phyloP scores from a whole-genome alignment of 2,888 invertebrate species.

The Amphipoea lucens region DNA sequence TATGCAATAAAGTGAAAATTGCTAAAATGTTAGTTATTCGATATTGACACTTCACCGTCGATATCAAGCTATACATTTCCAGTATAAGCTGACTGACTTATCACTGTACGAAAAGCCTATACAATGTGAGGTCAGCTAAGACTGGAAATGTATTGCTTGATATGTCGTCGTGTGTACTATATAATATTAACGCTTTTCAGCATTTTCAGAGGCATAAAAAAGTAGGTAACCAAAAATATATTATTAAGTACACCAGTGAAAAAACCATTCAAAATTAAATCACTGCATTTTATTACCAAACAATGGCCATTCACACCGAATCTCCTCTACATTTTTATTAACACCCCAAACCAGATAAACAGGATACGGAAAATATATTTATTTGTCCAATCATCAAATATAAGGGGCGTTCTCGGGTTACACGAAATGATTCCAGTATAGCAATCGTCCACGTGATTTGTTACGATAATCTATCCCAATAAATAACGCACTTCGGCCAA shows the following conservation, averaged over 20 bases:
- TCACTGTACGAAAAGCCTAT: background rate
- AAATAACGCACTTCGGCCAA: constrained; percentile 87
- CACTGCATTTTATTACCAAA: background rate
- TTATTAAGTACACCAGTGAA: rapidly evolving
- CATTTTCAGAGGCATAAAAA: background rate
- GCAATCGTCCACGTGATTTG: constrained; percentile 87
- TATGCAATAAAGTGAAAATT: no score
- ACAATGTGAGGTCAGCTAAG: no score
- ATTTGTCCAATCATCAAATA: constrained; percentile 90
- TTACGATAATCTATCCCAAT: constrained; percentile 88
- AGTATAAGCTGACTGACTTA: background rate
- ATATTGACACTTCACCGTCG: no score
- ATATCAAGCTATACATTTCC: background rate
- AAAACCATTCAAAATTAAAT: background rate
- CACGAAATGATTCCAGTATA: constrained; percentile 86
- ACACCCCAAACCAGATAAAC: constrained; percentile 89
- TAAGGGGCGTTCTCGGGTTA: constrained; percentile 90
- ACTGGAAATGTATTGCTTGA: no score
- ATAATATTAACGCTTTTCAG: background rate
- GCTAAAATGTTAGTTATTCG: no score
- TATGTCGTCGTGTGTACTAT: background rate
- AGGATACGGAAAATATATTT: constrained; percentile 90
- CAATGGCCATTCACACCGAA: constrained; percentile 61
- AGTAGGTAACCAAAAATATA: background rate
- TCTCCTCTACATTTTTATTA: constrained; percentile 89